A percentile compares a stretch with the other conserved stretches of the same genome.
Evolutionary conservation across 2,113 vertebrate species (phyloP).

Genomic region (Phaethornis superciliosus): DNA sequence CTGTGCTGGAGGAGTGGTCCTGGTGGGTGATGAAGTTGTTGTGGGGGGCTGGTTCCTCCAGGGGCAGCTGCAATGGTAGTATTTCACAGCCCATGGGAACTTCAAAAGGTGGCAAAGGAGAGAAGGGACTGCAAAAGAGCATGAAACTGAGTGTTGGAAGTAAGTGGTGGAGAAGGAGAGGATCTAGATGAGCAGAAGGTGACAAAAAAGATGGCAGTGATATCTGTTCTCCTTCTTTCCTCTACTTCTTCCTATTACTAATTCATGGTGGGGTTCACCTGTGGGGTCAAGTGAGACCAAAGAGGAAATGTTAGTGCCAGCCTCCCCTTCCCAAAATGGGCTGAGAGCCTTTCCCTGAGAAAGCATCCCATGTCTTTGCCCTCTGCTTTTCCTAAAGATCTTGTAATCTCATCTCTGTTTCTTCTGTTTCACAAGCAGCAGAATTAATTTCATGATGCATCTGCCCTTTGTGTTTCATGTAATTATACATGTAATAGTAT

Average conservation of each 20-base stretch:
- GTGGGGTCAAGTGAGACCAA: background rate
- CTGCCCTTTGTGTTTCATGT: background rate
- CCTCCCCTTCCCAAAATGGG: background rate
- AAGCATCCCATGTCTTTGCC: background rate
- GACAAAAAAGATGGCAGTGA: background rate
- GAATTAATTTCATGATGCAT: background rate
- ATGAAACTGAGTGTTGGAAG: background rate
- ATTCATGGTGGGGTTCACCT: background rate
- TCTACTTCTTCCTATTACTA: background rate
- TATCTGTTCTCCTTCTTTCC: background rate
- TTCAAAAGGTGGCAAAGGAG: background rate
- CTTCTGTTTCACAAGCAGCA: background rate
- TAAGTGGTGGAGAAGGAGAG: background rate
- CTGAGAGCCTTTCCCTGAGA: background rate
- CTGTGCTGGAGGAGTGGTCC: background rate
- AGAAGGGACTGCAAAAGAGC: background rate
- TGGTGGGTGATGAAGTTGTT: accelerated
- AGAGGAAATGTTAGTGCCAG: background rate
- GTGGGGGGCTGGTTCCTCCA: background rate
- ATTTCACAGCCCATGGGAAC: background rate
- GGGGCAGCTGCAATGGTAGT: background rate
- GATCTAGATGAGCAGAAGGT: background rate
- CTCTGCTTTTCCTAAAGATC: background rate
- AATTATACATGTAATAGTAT: background rate
- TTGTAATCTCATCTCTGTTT: background rate